Percentiles rank a stretch among this genome's conserved stretches.
Conservation (phyloP, 2,888 invertebrate genomes). For the Zeuzera pyrina region DNA sequence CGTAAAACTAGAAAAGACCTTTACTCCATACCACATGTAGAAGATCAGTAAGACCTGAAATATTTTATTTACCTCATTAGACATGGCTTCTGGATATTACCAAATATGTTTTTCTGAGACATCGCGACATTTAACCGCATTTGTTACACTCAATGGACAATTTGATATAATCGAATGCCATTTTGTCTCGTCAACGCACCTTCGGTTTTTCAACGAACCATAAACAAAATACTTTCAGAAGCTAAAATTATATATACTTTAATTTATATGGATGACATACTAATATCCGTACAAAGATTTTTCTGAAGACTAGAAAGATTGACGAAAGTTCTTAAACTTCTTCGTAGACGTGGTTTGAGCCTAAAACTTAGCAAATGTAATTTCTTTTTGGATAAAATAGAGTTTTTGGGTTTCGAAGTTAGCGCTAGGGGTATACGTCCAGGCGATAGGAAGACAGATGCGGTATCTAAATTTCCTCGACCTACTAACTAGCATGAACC, state of each 20-base stretch:
- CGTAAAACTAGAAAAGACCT: constrained; percentile 14
- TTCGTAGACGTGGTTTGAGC: constrained; percentile 13
- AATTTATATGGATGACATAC: too few relatives aligned
- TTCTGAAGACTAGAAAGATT: constrained; percentile 20
- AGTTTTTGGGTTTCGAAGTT: constrained; percentile 21
- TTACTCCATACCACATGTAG: constrained; percentile 11
- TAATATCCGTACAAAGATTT: too few relatives aligned
- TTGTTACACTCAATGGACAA: constrained; percentile 34
- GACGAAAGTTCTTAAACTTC: constrained; percentile 18
- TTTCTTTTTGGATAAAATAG: constrained; percentile 16
- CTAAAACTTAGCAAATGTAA: constrained; percentile 16
- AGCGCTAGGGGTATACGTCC: constrained; percentile 15
- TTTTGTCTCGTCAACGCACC: too few relatives aligned
- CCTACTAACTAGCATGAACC: constrained; percentile 17
- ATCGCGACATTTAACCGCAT: constrained; percentile 29
- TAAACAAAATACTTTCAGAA: too few relatives aligned
- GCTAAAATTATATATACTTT: too few relatives aligned
- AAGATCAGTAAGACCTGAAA: constrained; percentile 9
- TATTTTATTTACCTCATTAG: constrained; percentile 10
- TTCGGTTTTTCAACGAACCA: too few relatives aligned
- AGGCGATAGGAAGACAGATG: constrained; percentile 16
- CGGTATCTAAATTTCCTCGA: constrained; percentile 16
- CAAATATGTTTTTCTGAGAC: constrained; percentile 22
- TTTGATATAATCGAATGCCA: constrained; percentile 34
- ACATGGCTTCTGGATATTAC: constrained; percentile 15